Conservation (phyloP, 2,113 vertebrate species). For the Myanophis thanlyinensis region DNA sequence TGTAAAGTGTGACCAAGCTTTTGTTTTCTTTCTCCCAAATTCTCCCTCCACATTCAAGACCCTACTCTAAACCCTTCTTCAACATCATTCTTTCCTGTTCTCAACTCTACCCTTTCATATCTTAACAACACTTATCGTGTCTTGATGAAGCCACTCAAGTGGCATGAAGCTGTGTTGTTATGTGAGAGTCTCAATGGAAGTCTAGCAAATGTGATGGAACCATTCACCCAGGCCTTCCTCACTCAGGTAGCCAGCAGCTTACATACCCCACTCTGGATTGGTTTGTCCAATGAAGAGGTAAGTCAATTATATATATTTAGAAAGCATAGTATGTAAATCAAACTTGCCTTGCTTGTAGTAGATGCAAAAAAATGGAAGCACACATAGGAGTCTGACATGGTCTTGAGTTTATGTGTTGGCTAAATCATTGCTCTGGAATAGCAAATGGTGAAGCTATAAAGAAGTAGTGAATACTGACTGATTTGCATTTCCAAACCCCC, state of each 20-base stretch:
- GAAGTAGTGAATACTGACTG: neutral
- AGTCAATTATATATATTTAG: conserved; percentile 16
- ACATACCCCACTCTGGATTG: conserved; percentile 85
- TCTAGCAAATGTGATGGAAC: conserved; percentile 76
- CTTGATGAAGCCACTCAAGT: conserved; percentile 87
- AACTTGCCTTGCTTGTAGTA: neutral
- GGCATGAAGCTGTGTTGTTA: conserved; percentile 86
- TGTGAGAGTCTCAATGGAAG: conserved; percentile 88
- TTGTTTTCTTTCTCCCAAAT: conserved; percentile 13
- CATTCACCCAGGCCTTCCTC: conserved; percentile 89
- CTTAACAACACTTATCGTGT: conserved; percentile 85
- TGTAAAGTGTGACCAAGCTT: neutral
- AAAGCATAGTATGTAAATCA: neutral
- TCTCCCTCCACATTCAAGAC: conserved; percentile 57
- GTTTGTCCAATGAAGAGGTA: conserved; percentile 87
- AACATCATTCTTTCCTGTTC: conserved; percentile 69
- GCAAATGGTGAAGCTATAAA: neutral
- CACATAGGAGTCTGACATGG: neutral
- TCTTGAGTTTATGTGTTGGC: neutral
- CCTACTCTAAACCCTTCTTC: conserved; percentile 59
- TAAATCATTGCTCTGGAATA: neutral
- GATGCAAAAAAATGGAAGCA: neutral
- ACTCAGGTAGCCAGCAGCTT: conserved; percentile 81
- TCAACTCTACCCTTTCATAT: conserved; percentile 78
- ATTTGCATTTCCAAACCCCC: neutral